Conservation (phyloP, 2,113 vertebrate species). For the Spilogale gracilis region DNA sequence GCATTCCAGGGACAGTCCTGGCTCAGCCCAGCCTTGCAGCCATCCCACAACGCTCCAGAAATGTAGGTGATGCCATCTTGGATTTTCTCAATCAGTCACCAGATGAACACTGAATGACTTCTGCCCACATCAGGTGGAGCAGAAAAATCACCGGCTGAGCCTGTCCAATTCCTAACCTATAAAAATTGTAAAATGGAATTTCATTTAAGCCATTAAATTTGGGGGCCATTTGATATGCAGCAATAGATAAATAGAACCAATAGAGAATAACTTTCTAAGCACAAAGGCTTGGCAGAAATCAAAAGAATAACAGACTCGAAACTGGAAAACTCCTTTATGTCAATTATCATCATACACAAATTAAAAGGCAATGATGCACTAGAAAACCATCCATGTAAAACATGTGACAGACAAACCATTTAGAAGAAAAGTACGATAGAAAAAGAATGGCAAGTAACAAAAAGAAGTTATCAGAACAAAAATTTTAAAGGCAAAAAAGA, state of each 20-base stretch:
- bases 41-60: background rate
- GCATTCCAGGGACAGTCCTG: background rate
- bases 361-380: background rate
- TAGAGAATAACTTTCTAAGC: background rate
- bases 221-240: background rate
- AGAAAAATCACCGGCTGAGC: background rate
- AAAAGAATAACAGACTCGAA: background rate
- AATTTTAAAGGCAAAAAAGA: background rate
- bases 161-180: background rate
- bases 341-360: background rate
- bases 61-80: background rate
- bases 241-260: background rate
- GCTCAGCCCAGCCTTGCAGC: background rate
- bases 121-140: background rate
- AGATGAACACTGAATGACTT: background rate
- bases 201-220: background rate
- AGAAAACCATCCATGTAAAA: background rate
- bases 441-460: background rate
- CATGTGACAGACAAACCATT: background rate
- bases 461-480: background rate
- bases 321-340: background rate
- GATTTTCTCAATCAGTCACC: background rate
- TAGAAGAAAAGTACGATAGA: background rate
- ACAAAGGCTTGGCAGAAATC: background rate
- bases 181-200: background rate